Evolutionary conservation across 30 jellyfish, hydroid and myxozoan species (phyloP), one percentile per base, ranked within the genome.

Genomic region (Turritopsis rubra): DNA sequence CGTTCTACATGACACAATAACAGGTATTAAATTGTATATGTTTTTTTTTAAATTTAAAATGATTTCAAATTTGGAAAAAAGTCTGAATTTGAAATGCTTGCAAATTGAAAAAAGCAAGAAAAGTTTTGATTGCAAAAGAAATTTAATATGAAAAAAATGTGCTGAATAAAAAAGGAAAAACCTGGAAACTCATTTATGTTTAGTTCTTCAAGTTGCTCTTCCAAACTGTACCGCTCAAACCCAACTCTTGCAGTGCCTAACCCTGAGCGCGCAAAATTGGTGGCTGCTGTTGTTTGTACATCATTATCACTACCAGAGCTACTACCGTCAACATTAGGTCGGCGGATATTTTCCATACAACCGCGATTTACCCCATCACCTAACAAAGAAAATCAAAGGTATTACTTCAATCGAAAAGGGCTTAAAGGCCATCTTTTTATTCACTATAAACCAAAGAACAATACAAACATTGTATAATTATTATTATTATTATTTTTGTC

Each of bases 231-330:
- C 31, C 85, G 52, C 18, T 88, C 88, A 27, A 73, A 24, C 0
- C 78, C 52, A 7, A 77, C 29, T 29, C 29, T 25, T n/a, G 52
- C 53, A 13, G 96, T 89, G 53, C 89, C 87, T 18, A 89, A 65
- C 75, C 89, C 79, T 80, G 93, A 76, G 1, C 96, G 91, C 26
- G 96, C 96, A 31, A 89, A 89, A 81, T 89, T 89, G 75, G 79
- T 18, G 60, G 85, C 71, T 28, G 83, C 30, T 21, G 52, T 24
- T 19, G 41, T 82, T 66, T 53, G 53, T 18, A 31, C 31, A 29
- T 87, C 97, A 79, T 81, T 89, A 41, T 91, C 97, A 83, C 97
- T 91, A 75, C 78, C 97, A 75, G 96, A 86, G 82, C 97, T 91
- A 60, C 97, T 91, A 0, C 97, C 97, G 74, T 91, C 97, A 29